Evolutionary conservation across 1,140 invertebrate species (phyloP), one percentile per base, ranked within the genome.

Genomic region (Hypsibius dujardini): DNA sequence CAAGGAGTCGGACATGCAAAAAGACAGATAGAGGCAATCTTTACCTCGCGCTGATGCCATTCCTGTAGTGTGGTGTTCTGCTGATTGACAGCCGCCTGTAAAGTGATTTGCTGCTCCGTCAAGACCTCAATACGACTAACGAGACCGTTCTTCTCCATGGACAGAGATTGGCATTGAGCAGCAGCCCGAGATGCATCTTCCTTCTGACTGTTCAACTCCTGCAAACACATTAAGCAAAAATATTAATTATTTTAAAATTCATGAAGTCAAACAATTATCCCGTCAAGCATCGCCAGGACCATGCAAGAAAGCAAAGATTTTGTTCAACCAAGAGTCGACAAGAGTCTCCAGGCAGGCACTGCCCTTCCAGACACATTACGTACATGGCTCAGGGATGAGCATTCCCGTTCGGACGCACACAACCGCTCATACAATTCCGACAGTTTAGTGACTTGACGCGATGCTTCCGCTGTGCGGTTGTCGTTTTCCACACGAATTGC

Each of bases 351-450:
- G n/a, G 7, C 50, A 12, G 7, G 7, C 50, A 28, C 28, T 28
- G 28, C 28, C 28, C 28, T 28, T 28, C 28, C 28, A 28, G 28
- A 28, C 28, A 28, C 28, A 28, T 28, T 28, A 28, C 28, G 28
- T 56, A 56, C 50, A 7, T 56, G 50, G n/a, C 7, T n/a, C n/a
- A 56, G n/a, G n/a, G 50, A 12, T 56, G 7, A 7, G 50, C 50
- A 56, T 56, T 67, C 62, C 42, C 42, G 12, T 42, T 67, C 62
- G 50, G 50, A 56, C 7, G 7, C n/a, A 42, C 62, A 67, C 62
- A 67, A 42, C 42, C 42, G 12, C 42, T 67, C 62, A 42, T 15
- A 67, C 62, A 67, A 42, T 67, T 67, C 62, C 12, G 3, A 15
- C 12, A 67, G 3, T 42, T 67, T 67, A 42, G 12, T 42, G 12